Percentiles rank a stretch among this genome's conserved stretches.
Evolutionary conservation across 2,113 vertebrate genomes (phyloP).

Genomic region (Fregetta grallaria): DNA sequence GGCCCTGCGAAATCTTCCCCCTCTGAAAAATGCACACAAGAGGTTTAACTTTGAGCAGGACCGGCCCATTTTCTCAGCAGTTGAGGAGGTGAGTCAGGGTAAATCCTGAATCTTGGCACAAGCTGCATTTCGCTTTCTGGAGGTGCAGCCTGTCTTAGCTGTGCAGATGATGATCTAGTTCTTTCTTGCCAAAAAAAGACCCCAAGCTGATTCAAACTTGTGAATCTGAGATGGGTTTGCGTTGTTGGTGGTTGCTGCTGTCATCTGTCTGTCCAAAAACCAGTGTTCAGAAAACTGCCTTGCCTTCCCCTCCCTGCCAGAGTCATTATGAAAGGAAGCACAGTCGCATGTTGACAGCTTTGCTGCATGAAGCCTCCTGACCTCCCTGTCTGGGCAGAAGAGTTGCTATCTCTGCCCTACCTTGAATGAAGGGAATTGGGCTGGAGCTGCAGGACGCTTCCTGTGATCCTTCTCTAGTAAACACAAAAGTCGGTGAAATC

Average conservation of each 20-base stretch:
- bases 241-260: background rate
- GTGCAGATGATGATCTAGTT: no score
- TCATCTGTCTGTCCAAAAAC: background rate
- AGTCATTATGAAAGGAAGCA: background rate
- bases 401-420: background rate
- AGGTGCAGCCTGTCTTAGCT: background rate
- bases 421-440: background rate
- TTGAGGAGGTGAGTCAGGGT: conserved; percentile 84
- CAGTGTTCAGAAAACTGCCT: background rate
- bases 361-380: background rate
- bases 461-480: background rate
- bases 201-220: background rate
- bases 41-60: conserved; percentile 82
- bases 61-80: conserved; percentile 76
- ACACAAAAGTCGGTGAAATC: background rate
- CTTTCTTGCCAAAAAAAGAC: background rate
- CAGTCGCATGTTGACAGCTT: background rate
- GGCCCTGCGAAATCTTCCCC: conserved; percentile 88
- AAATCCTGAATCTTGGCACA: background rate
- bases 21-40: conserved; percentile 84
- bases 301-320: background rate
- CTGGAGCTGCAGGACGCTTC: background rate
- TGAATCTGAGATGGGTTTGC: background rate
- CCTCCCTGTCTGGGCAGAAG: background rate
- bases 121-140: background rate